Base-by-base conservation (phyloP, 2,113 vertebrate species). In the Gavialis gangeticus region DNA sequence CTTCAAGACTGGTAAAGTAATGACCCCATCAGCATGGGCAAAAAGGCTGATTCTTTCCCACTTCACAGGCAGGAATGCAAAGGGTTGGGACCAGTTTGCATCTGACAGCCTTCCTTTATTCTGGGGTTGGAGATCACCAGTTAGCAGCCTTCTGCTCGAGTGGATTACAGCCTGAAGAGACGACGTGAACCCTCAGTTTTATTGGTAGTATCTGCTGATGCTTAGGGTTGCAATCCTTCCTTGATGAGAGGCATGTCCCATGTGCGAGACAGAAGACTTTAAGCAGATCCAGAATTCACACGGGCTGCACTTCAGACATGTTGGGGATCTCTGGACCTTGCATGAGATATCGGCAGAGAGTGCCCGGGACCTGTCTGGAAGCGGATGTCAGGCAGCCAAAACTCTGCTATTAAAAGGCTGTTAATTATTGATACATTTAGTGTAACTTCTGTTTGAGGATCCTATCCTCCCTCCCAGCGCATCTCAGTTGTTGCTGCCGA, bases 351-450 rank as follows among this genome's bases (percentile, higher is more conserved):
- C 7, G 46, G 46, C 46, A 46, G 46, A 9, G 46, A 9, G 8
- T 7, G 8, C 46, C 46, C 46, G 8, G 46, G 46, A 46, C 46
- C 46, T 46, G 46, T 46, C 46, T 46, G 46, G 46, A 46, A 25
- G 60, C 60, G 75, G 57, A 73, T n/a, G 87, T 96, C 96, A 82
- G 79, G 88, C 91, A 95, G 95, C 88, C 79, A 91, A 76, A 83
- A 34, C 85, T 62, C 56, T 37, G 57, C 92, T 79, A 59, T 87
- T 92, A 79, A 92, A 95, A 87, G 46, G 3, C 0, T 14, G n/a
- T 82, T 91, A 62, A 75, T 21, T 95, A 89, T 64, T 64, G 25
- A 59, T 46, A 57, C 17, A 25, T 93, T 89, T 87, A 55, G 69
- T 9, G 37, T 34, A 90, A 80, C 60, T 78, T 87, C 90, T 75